Conservation (phyloP, 2,888 invertebrate genomes). For the Barypeithes pellucidus region DNA sequence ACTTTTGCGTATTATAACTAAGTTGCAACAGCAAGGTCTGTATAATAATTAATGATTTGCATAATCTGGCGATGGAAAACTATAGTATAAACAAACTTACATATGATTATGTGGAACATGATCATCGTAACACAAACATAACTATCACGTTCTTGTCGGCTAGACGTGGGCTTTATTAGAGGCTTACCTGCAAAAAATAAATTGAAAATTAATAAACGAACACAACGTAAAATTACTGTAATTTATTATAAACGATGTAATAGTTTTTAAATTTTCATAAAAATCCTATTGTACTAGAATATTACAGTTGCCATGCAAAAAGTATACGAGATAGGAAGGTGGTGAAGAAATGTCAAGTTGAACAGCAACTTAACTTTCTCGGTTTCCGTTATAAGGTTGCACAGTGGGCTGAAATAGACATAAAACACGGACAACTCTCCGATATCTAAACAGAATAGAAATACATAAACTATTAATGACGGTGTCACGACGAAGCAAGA, state of each 20-base stretch:
- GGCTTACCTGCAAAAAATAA: constrained; percentile 41
- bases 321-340: constrained; percentile 34
- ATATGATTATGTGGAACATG: neutral
- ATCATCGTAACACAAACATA: neutral
- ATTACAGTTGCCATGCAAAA: constrained; percentile 33
- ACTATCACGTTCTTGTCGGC: neutral
- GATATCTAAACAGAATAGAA: too few species aligned
- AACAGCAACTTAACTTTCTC: constrained; percentile 40
- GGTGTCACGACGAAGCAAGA: too few species aligned
- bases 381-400: constrained; percentile 37
- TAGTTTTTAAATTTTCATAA: constrained; percentile 23
- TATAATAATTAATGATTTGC: too few species aligned
- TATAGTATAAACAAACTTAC: neutral
- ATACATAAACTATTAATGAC: too few species aligned
- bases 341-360: constrained; percentile 48
- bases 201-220: constrained; percentile 25
- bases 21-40: too few species aligned
- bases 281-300: constrained; percentile 28
- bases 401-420: constrained; percentile 27
- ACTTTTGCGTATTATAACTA: too few species aligned
- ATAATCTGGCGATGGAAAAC: too few species aligned
- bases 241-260: constrained; percentile 4
- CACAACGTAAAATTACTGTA: constrained; percentile 12
- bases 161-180: neutral
- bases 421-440: neutral